Base-by-base conservation (phyloP, 2,113 vertebrate species). In the Tylochromis polylepis region DNA sequence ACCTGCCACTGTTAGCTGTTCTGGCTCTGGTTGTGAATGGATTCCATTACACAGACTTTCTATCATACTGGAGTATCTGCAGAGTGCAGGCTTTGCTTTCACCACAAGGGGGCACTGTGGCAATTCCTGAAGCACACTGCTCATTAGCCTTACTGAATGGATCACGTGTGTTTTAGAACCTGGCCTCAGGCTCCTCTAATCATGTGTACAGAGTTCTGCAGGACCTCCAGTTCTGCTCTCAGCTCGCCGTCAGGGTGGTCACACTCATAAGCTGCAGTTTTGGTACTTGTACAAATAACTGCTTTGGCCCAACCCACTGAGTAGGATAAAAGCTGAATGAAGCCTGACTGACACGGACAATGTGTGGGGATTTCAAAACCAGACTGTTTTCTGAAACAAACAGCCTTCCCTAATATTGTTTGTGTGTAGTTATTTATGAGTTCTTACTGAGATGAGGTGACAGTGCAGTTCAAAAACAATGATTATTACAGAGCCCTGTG, bases 201-300 rank as follows among this genome's bases (percentile, higher is more conserved):
- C 11, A 3, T 11, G 3, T 12, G 10, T 11, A 43, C 24, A 58
- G 11, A 20, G 2, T n/a, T 1, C 36, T 70, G n/a, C 36, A 22
- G 0, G 36, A 41, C n/a, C 36, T 14, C 11, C 0, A 0, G 8
- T 43, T 43, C 62, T 70, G 31, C 36, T 24, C 36, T 41, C 29
- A 36, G 18, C 15, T 4, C 62, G 18, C 29, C 0, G 11, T 41
- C 36, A 8, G 36, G 20, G 34, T 22, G 20, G 6, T 67, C 6
- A 11, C 20, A 67, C 36, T 67, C 34, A 22, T 22, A 67, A 38
- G 11, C 60, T 22, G 60, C 11, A 4, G 6, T 0, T 67, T n/a
- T 38, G n/a, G 11, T 67, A 0, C 31, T 57, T 57, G 24, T 57
- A 5, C 55, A 57, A 57, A 57, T 57, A 57, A 57, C 5, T 11